Evolutionary conservation across 2,113 vertebrate species (phyloP), one percentile per base, ranked within the genome.

Genomic region (Galemys pyrenaicus): DNA sequence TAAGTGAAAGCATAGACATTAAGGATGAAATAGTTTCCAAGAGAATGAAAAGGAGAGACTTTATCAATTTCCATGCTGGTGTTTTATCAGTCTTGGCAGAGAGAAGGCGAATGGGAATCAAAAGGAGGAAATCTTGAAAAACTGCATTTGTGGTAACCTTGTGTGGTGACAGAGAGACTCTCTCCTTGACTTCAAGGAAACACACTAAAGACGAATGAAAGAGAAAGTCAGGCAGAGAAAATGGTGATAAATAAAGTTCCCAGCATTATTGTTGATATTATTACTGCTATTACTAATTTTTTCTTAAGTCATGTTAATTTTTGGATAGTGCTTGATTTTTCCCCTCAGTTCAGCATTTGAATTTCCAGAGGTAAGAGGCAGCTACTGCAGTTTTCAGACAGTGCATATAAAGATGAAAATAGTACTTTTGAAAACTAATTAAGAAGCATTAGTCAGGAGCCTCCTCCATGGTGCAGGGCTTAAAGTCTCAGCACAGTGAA

Each of bases 211-310:
- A 78, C 70, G 87, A 96, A 87, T 79, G 75, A 56, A 82, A 89
- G 79, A 86, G 87, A 93, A 81, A 87, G 56, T 51, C 87, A 92
- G 67, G 84, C n/a, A 83, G 75, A 87, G 87, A 89, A 91, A 41
- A 92, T 87, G 88, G 75, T 80, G 70, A 39, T 87, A 96, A 95
- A 88, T 91, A 95, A 88, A 94, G 67, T n/a, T n/a, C n/a, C n/a
- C n/a, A 68, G n/a, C 65, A 60, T 83, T 17, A 51, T 49, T 49
- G 46, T 12, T 49, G 46, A 49, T 49, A 49, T 49, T 49, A 49
- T 49, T 17, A 51, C 2, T 51, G 15, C 17, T 51, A 17, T 51
- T 51, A 51, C 17, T 51, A 51, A 16, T 17, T 16, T 51, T 15
- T 51, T 51, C 7, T 51, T 51, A 17, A 2, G 2, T 17, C 46